These are phyloP conservation scores for Microctenopoma steveboyesi DNA, from an alignment of 2,797 vertebrate genomes.

Conservation along the genomic window DNA sequence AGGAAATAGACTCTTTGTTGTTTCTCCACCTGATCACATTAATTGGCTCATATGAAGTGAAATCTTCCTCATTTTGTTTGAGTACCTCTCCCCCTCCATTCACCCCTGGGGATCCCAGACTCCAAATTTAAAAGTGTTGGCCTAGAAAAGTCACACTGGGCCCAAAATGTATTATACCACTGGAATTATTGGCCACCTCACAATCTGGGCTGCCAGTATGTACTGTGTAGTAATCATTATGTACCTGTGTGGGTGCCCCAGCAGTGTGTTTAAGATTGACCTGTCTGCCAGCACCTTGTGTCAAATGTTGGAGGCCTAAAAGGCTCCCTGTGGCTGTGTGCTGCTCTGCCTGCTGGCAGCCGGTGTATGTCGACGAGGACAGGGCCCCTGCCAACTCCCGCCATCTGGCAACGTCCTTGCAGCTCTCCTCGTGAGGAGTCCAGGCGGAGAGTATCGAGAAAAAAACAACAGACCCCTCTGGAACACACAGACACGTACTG, in stretches of 20 bases:
- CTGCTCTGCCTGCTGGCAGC: slow-evolving; percentile 44
- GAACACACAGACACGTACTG: slow-evolving; percentile 41
- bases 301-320: slow-evolving; percentile 44
- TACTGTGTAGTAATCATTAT: slow-evolving; percentile 12
- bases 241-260: slow-evolving; percentile 1
- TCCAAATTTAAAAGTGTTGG: slow-evolving; percentile 41
- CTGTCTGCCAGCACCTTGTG: slow-evolving; percentile 53
- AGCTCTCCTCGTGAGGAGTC: slow-evolving; percentile 48
- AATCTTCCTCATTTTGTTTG: slow-evolving; percentile 29
- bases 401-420: slow-evolving; percentile 69
- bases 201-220: slow-evolving; percentile 16
- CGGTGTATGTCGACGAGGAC: slow-evolving; percentile 19
- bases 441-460: slow-evolving; percentile 48
- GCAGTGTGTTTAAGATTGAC: slow-evolving; percentile 55
- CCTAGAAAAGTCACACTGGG: slow-evolving; percentile 63
- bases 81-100: slow-evolving; percentile 11
- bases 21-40: background rate
- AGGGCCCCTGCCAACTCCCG: slow-evolving; percentile 43
- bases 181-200: slow-evolving; percentile 18
- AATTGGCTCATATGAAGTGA: slow-evolving; percentile 7
- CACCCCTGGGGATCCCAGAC: slow-evolving; percentile 18
- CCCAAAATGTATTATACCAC: slow-evolving; percentile 48
- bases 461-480: slow-evolving; percentile 64
- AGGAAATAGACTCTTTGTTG: background rate
- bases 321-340: slow-evolving; percentile 33